Base-by-base conservation (phyloP, 2,888 invertebrate genomes). In the Lathronympha strigana region DNA sequence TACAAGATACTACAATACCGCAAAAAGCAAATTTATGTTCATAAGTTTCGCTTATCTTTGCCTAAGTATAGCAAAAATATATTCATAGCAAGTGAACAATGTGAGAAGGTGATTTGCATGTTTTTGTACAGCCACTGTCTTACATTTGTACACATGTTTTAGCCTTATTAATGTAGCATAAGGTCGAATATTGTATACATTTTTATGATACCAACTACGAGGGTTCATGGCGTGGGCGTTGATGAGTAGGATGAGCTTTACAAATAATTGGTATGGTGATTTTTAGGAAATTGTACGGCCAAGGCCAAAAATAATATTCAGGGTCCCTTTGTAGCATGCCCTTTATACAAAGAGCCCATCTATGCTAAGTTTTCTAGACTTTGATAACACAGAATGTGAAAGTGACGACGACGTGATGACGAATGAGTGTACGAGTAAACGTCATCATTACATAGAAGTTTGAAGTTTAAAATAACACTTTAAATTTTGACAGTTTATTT, bases 41-140 rank as follows among this genome's bases (percentile, higher is more conserved):
- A 55, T 31, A 0, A 19, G 0, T 31, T 28, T 55, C n/a, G 40
- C 19, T 5, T 43, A n/a, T 55, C 55, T 11, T 1, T 28, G 19
- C 19, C 43, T 51, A 64, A 60, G 38, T 60, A 60, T 54, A 31
- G 38, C 47, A 54, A 60, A 66, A 60, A 47, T 54, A 21, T 57
- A 5, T 63, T 54, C 62, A 47, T n/a, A 38, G 58, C 47, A 17
- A 33, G 33, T 50, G 50, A 64, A 64, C 63, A 63, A 63, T 50
- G 57, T 17, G 38, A 25, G 31, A 13, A 13, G 17, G 57, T 63
- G 63, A 63, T 23, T 50, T 23, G 57, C 40, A 38, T 23, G 13
- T 63, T 57, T 61, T 60, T 28, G 19, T 47, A 5, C 17, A 11
- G 1, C 2, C 1, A n/a, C 21, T 6, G 8, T 23, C 47, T 23